Conservation (phyloP, 2,888 invertebrate species). For the Biston stratarius region DNA sequence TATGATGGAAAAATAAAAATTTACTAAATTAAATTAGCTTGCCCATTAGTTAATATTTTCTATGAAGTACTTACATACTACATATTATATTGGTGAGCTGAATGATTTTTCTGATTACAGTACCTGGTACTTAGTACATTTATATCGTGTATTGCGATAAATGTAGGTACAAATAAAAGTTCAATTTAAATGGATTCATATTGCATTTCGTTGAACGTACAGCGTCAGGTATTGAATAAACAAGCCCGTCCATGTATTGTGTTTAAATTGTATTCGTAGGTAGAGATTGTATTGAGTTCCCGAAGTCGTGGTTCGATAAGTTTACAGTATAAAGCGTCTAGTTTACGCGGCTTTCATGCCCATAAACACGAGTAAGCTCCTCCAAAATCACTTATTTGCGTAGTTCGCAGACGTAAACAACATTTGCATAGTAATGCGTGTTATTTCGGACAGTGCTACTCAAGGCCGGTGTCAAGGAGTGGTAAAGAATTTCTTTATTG, state of each 20-base stretch:
- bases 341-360: constrained; percentile 14
- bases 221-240: not conserved
- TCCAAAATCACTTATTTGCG: constrained; percentile 31
- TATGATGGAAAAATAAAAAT: no score
- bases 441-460: constrained; percentile 34
- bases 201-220: not conserved
- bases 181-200: no score
- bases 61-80: no score
- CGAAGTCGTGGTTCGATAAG: not conserved
- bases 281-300: not conserved
- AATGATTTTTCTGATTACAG: no score
- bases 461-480: constrained; percentile 37
- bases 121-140: no score
- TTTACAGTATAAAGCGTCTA: constrained; percentile 14
- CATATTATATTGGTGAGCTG: no score
- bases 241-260: not conserved
- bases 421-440: constrained; percentile 41
- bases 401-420: constrained; percentile 40
- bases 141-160: no score
- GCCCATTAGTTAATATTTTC: no score
- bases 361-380: constrained; percentile 28
- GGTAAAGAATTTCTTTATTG: constrained; percentile 28
- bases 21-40: no score
- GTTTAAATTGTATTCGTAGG: not conserved
- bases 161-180: no score